Percentiles rank a stretch among this genome's conserved stretches.
Conservation (phyloP, 2,113 vertebrate genomes). For the Oryzias celebensis region DNA sequence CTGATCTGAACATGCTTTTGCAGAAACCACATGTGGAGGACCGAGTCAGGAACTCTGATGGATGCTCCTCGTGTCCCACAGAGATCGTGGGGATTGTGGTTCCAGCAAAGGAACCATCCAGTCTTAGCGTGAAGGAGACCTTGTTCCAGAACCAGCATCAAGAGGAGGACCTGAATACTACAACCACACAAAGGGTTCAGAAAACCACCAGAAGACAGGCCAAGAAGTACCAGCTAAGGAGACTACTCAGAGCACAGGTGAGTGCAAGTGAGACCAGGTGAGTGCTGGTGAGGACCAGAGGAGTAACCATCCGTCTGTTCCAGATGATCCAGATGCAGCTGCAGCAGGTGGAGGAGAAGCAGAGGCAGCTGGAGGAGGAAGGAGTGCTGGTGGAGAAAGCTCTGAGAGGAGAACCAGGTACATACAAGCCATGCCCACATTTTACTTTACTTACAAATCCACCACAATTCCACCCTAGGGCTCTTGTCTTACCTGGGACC, state of each 20-base stretch:
- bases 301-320: not conserved
- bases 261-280: not conserved
- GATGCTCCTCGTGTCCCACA: conserved; percentile 63
- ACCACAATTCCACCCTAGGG: not conserved
- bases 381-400: conserved; percentile 94
- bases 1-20: not conserved
- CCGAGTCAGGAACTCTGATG: conserved; percentile 6
- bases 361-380: conserved; percentile 89
- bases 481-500: no score
- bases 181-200: conserved; percentile 86
- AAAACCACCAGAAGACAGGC: conserved; percentile 87
- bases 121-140: conserved; percentile 65
- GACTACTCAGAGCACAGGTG: conserved; percentile 93
- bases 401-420: conserved; percentile 94
- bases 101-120: conserved; percentile 56
- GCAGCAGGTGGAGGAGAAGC: conserved; percentile 96
- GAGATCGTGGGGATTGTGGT: conserved; percentile 64
- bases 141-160: conserved; percentile 79
- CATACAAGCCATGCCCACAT: not conserved
- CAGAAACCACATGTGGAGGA: conserved; percentile 29
- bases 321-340: conserved; percentile 94
- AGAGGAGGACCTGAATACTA: conserved; percentile 83
- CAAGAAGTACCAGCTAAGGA: conserved; percentile 91
- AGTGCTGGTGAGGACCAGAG: not conserved
- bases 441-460: not conserved